These are phyloP conservation scores for Leucosticte australis DNA, from an alignment of 2,113 vertebrate genomes.

Conservation along the genomic window DNA sequence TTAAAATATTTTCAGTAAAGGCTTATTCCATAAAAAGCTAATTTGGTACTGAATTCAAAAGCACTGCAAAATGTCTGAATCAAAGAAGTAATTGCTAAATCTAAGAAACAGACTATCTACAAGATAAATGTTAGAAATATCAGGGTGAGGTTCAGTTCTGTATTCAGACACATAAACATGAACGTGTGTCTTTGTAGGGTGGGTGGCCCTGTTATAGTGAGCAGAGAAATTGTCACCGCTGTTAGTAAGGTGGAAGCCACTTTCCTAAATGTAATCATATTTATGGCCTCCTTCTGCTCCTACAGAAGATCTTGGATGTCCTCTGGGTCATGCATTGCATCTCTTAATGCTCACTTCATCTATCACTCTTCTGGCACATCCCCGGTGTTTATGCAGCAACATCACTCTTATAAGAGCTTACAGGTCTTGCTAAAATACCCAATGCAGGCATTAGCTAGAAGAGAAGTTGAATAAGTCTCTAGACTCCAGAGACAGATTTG, in stretches of 20 bases:
- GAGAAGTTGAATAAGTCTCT: neutral
- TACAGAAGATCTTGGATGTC: neutral
- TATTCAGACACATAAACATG: neutral
- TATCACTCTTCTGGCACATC: fast-evolving
- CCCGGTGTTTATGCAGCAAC: neutral
- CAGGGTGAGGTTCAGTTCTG: neutral
- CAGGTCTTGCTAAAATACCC: neutral
- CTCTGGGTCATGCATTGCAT: neutral
- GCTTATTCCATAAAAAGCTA: neutral
- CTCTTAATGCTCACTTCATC: neutral
- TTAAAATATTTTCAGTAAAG: neutral
- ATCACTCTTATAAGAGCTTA: neutral
- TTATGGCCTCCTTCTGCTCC: neutral
- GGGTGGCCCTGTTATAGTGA: neutral
- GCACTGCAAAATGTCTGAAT: neutral
- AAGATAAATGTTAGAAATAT: neutral
- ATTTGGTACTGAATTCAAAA: neutral
- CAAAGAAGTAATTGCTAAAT: neutral
- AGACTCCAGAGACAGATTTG: neutral
- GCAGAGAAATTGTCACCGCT: neutral
- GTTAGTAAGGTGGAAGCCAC: neutral
- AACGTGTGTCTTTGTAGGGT: neutral
- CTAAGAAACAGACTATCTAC: neutral
- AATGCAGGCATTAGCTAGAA: neutral
- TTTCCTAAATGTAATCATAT: neutral